A percentile compares a stretch with the other conserved stretches of the same genome.
phyloP scores from a whole-genome alignment of 2,797 vertebrate genomes.

The Pangasius sanitwongsei region DNA sequence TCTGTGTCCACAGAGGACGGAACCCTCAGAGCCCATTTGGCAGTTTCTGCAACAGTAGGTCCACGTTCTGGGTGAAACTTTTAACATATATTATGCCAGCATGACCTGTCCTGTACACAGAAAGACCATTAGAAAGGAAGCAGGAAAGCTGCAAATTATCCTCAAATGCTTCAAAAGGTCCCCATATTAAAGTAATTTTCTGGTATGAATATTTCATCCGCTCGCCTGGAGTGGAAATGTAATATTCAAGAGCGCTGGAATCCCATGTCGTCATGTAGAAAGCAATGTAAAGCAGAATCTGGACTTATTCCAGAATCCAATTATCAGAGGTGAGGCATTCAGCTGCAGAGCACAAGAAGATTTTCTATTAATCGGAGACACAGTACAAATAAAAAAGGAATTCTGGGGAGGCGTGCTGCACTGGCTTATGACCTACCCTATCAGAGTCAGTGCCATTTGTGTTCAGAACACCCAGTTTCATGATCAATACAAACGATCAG shows the following conservation, averaged over 20 bases:
- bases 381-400: constrained; percentile 40
- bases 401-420: constrained; percentile 21
- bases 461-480: constrained; percentile 15
- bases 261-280: constrained; percentile 51
- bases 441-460: constrained; percentile 5
- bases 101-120: constrained; percentile 3
- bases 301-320: constrained; percentile 55
- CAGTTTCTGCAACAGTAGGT: background rate
- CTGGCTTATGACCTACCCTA: background rate
- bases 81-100: background rate
- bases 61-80: background rate
- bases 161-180: constrained; percentile 46
- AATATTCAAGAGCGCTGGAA: constrained; percentile 56
- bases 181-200: constrained; percentile 58
- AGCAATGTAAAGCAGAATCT: constrained; percentile 54
- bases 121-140: constrained; percentile 4
- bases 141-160: constrained; percentile 26
- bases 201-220: constrained; percentile 56
- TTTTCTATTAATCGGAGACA: constrained; percentile 26
- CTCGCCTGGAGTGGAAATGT: constrained; percentile 41
- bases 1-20: background rate
- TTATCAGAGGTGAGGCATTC: constrained; percentile 47
- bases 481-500: constrained; percentile 39
- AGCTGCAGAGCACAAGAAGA: constrained; percentile 14
- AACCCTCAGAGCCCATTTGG: background rate